Evolutionary conservation across 2,888 invertebrate species (phyloP).

Genomic region (Ectropis crepuscularia): DNA sequence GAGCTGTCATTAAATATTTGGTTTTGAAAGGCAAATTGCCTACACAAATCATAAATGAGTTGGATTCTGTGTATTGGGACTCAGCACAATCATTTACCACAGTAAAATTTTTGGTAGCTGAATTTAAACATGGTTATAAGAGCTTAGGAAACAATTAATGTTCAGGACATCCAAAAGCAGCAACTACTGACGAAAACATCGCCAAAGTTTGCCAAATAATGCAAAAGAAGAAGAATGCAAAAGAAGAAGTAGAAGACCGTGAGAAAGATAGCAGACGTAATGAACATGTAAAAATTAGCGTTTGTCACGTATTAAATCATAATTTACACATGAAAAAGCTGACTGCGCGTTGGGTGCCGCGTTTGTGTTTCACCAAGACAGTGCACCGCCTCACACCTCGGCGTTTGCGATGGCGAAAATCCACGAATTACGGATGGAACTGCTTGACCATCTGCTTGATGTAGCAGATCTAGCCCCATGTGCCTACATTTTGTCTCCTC

Average conservation of each 20-base stretch:
- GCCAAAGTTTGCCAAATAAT: constrained; percentile 35
- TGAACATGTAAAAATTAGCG: constrained; percentile 21
- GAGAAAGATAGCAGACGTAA: constrained; percentile 30
- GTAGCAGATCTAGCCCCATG: too few relatives aligned
- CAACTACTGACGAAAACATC: constrained; percentile 31
- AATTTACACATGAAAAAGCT: too few relatives aligned
- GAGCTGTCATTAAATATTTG: constrained; percentile 1
- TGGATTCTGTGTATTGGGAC: background rate
- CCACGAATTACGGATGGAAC: too few relatives aligned
- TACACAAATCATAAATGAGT: background rate
- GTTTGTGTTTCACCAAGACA: too few relatives aligned
- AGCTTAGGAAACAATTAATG: constrained; percentile 28
- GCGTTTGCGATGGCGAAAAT: too few relatives aligned
- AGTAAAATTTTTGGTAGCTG: background rate
- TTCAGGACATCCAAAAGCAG: constrained; percentile 35
- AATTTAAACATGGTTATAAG: background rate
- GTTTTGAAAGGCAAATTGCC: background rate
- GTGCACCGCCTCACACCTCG: too few relatives aligned
- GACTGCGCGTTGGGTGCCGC: too few relatives aligned
- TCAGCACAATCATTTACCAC: background rate
- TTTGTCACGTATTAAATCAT: too few relatives aligned
- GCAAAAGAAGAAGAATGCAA: too few relatives aligned
- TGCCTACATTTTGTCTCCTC: too few relatives aligned
- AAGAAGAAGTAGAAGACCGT: constrained; percentile 30
- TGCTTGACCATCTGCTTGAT: too few relatives aligned